These are phyloP conservation scores for Oreochromis spilurus DNA, from an alignment of 2,113 vertebrate genomes.

Conservation along the genomic window DNA sequence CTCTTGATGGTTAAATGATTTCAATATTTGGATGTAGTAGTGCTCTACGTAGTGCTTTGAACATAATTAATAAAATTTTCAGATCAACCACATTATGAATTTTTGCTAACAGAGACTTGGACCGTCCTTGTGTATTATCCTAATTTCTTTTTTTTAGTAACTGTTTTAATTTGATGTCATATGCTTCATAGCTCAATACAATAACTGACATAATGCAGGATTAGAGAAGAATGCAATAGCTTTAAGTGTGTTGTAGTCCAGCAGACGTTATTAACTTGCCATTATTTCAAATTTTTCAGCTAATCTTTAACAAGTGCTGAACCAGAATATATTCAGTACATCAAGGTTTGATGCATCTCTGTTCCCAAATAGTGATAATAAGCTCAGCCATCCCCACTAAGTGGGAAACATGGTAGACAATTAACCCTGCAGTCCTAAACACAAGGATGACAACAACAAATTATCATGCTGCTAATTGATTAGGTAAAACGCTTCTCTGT, in stretches of 20 bases:
- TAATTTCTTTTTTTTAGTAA: neutral
- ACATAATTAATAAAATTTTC: neutral
- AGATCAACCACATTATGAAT: neutral
- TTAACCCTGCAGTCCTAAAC: neutral
- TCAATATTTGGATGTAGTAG: neutral
- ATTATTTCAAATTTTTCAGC: neutral
- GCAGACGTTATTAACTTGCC: neutral
- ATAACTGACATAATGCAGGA: neutral
- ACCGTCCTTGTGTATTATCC: neutral
- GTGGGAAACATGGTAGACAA: neutral
- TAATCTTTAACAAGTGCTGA: neutral
- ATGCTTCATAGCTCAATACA: neutral
- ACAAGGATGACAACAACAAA: neutral
- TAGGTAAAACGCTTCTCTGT: neutral
- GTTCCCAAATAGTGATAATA: neutral
- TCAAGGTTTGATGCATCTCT: neutral
- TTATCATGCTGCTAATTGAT: neutral
- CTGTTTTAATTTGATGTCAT: neutral
- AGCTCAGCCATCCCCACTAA: neutral
- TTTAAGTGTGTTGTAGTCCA: neutral
- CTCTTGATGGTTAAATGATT: neutral
- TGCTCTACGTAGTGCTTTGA: neutral
- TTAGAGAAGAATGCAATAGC: neutral
- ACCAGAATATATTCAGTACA: neutral
- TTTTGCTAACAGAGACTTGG: neutral